Base-by-base conservation (phyloP, 2,113 vertebrate genomes). In the Eptesicus fuscus region DNA sequence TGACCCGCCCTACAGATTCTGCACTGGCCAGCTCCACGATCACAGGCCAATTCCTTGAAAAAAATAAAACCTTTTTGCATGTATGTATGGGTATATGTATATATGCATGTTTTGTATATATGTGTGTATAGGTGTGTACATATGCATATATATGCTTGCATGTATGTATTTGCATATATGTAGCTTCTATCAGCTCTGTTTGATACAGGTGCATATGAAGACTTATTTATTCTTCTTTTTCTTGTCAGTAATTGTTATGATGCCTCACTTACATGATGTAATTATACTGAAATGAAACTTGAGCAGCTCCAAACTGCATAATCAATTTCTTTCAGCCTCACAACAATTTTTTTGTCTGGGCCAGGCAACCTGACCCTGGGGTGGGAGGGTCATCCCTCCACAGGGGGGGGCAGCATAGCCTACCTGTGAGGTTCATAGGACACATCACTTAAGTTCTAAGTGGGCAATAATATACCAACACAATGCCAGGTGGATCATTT, bases 401-500 rank as follows among this genome's bases (percentile, higher is more conserved):
- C 7, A 71, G 65, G 42, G 0, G 0, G 1, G 9, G 13, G 47
- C 73, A 47, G n/a, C 63, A 49, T 4, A 30, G 42, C 12, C 42
- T 70, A 47, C 32, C 49, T 83, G 5, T 0, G 17, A 83, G 14
- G 42, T 25, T 49, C 44, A 49, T 7, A 35, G 42, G 73, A 40
- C 4, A 65, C 12, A 71, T n/a, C 1, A 5, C 23, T 28, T 20
- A 74, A 32, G 47, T 25, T 82, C 35, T n/a, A 53, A 18, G 44
- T 49, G 71, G 30, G 63, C 23, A 82, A 63, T 1, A 83, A 51
- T 56, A 71, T 67, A 25, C 47, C 47, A 77, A 28, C 61, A 47
- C 47, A 95, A 84, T 61, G 95, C 88, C 96, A 89, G 37, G 40
- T 93, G 56, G 44, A 91, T 97, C 79, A 96, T 95, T 93, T 93